These are phyloP conservation scores for Vulpes lagopus DNA, from an alignment of 2,113 vertebrate species.

Conservation along the genomic window DNA sequence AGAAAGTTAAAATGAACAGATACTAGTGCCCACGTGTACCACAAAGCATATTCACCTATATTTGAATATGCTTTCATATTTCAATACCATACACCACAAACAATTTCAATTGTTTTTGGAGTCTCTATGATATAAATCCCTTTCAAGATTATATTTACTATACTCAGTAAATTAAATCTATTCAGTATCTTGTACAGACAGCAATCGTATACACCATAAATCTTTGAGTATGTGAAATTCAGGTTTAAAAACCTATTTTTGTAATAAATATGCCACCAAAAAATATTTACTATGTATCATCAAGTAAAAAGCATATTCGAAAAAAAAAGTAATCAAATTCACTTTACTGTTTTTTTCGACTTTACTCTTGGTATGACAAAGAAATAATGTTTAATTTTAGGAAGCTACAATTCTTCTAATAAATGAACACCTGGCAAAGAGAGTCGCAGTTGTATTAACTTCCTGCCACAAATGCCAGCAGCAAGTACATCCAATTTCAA, in stretches of 20 bases:
- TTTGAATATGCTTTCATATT: conserved; percentile 19
- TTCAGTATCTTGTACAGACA: neutral
- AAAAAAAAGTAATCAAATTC: conserved; percentile 60
- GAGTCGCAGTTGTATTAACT: conserved; percentile 53
- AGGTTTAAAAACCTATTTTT: conserved; percentile 46
- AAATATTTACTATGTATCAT: neutral
- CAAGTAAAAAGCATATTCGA: conserved; percentile 30
- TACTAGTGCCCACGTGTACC: neutral
- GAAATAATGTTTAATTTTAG: conserved; percentile 55
- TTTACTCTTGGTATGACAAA: conserved; percentile 46
- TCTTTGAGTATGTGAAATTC: conserved; percentile 48
- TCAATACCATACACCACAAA: conserved; percentile 13
- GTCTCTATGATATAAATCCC: conserved; percentile 30
- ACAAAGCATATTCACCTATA: neutral
- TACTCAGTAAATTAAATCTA: conserved; percentile 8
- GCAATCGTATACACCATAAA: neutral
- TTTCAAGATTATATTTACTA: conserved; percentile 24
- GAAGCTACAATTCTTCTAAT: conserved; percentile 58
- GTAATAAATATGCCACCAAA: conserved; percentile 39
- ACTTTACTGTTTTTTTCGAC: neutral
- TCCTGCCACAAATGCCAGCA: conserved; percentile 75
- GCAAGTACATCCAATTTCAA: conserved; percentile 71
- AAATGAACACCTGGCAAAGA: conserved; percentile 62
- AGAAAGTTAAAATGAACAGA: conserved; percentile 5
- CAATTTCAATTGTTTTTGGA: conserved; percentile 14